Base-by-base conservation (phyloP, 2,888 invertebrate genomes). In the Hydrotaea cyrtoneurina region DNA sequence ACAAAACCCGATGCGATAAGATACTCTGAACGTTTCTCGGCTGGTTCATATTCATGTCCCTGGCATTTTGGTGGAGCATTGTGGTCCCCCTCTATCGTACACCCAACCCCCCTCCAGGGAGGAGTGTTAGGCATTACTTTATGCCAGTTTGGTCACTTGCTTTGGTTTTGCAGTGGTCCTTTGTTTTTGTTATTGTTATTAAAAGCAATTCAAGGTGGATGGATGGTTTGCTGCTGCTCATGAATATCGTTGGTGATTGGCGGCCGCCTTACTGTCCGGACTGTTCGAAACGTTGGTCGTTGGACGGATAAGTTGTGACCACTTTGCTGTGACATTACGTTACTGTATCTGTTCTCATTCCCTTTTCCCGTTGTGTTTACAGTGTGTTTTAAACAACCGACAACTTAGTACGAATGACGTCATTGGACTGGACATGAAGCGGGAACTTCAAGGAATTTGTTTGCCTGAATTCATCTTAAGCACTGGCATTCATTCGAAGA, bases 201-300 rank as follows among this genome's bases (percentile, higher is more conserved):
- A 57, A 72, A 72, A 72, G 59, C 50, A 31, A 50, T 78, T 53
- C 62, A 78, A 64, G 78, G 72, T 72, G 62, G 59, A 59, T 15
- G 26, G 13, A 55, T 55, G 3, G 21, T 69, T 8, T 10, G 8
- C 46, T 69, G 11, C 57, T 64, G 17, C 66, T 66, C 64, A 74
- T 74, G 64, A 50, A 64, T 78, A 69, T 62, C 46, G 69, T 39
- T 57, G 57, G 43, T 69, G 77, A 57, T 55, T 78, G 69, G 57
- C 57, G 69, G 57, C 57, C 19, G 55, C 21, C 55, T 39, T 13
- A 39, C 7, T 15, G 59, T 15, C 15, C 26, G 23, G 23, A 2
- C 23, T 21, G 13, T 43, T 10, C 57, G 21, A 2, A 57, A 11
- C 19, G 21, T 10, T 19, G 2, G 57, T n/a, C n/a, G 57, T 57